Conservation (phyloP, 1,140 invertebrate genomes). For the Eumaeus atala region DNA sequence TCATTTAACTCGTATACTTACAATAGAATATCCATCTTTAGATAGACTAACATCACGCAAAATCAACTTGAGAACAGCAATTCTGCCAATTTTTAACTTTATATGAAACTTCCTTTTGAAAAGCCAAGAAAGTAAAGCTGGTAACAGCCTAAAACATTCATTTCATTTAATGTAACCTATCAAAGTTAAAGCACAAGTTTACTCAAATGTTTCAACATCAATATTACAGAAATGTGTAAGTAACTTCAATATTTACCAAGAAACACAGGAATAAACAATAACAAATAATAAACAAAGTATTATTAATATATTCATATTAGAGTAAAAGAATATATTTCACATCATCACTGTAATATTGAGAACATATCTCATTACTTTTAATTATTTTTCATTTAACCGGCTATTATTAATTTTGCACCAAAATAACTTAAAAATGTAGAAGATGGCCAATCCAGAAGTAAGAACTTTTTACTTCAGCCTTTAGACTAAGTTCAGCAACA, state of each 20-base stretch:
- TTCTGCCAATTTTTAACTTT: constrained; percentile 79
- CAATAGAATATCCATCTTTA: constrained; percentile 80
- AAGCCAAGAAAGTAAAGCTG: constrained; percentile 79
- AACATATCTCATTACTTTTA: neutral
- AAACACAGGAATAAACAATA: constrained; percentile 60
- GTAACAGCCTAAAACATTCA: constrained; percentile 75
- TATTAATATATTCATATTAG: constrained; percentile 55
- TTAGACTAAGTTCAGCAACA: no score
- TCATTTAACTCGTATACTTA: constrained; percentile 61
- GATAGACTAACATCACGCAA: constrained; percentile 79
- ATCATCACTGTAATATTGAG: neutral
- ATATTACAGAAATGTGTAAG: constrained; percentile 22
- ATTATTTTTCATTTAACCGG: neutral
- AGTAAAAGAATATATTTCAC: constrained; percentile 23
- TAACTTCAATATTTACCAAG: constrained; percentile 52
- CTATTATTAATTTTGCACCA: neutral
- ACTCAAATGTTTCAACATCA: constrained; percentile 31
- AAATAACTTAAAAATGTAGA: neutral
- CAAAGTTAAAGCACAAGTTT: constrained; percentile 18
- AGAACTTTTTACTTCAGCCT: no score
- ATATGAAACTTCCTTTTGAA: constrained; percentile 80
- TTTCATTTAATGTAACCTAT: no score
- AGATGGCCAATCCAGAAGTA: no score
- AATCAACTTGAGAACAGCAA: constrained; percentile 80
- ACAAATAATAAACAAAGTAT: constrained; percentile 53